phyloP scores from a whole-genome alignment of 2,888 invertebrate genomes.

The Hyposoter dolosus region DNA sequence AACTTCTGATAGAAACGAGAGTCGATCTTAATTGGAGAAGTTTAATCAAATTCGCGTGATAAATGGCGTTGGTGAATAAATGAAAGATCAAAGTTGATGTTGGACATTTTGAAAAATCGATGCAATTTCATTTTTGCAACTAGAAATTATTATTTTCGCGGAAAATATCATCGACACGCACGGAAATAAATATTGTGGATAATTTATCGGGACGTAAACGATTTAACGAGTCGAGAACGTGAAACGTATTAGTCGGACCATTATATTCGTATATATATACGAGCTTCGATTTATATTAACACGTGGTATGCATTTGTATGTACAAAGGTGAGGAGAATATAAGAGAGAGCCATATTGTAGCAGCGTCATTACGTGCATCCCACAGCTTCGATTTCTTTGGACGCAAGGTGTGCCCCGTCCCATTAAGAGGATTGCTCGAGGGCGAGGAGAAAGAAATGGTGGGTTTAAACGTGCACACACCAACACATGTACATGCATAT shows the following conservation, averaged over 20 bases:
- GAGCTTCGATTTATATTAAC: conserved; percentile 67
- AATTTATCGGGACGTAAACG: conserved; percentile 65
- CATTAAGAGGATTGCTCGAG: conserved; percentile 71
- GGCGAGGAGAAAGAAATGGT: conserved; percentile 61
- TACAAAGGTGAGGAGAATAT: conserved; percentile 39
- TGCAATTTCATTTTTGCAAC: neutral
- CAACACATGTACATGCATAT: neutral
- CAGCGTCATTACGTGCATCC: conserved; percentile 78
- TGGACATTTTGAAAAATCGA: neutral
- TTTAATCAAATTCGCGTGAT: neutral
- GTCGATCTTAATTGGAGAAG: neutral
- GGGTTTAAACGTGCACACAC: conserved; percentile 6
- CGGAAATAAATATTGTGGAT: conserved; percentile 49
- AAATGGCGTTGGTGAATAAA: neutral
- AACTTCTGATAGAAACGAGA: neutral
- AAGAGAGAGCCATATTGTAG: conserved; percentile 76
- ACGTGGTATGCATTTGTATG: conserved; percentile 27
- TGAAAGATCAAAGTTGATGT: neutral
- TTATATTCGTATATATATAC: conserved; percentile 57
- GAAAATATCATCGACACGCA: conserved; percentile 5
- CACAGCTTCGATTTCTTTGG: conserved; percentile 78
- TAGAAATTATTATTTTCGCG: neutral
- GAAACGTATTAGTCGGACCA: conserved; percentile 46
- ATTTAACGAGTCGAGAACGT: conserved; percentile 58
- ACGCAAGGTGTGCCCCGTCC: conserved; percentile 83